These are phyloP conservation scores for Sebastes kiyomatsui DNA, from an alignment of 2,797 vertebrate genomes.

Conservation along the genomic window DNA sequence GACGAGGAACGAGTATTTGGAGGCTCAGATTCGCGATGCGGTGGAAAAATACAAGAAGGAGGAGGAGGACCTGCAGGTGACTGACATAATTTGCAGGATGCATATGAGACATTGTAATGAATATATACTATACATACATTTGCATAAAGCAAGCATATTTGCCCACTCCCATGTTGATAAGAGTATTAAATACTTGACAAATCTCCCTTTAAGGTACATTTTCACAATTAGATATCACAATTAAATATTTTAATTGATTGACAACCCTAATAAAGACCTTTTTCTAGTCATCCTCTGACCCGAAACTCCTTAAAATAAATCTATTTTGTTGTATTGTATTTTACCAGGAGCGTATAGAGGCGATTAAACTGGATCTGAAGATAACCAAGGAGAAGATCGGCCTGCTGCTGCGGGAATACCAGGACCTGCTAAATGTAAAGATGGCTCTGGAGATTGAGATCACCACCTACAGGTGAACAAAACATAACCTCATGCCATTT, in stretches of 20 bases:
- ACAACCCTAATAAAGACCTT: not conserved
- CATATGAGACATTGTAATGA: not conserved
- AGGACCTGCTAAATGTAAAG: constrained; percentile 84
- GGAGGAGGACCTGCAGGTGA: constrained; percentile 67
- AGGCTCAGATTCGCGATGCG: constrained; percentile 72
- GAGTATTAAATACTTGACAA: too few species aligned
- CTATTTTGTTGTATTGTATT: not conserved
- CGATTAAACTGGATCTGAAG: constrained; percentile 75
- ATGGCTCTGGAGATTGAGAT: constrained; percentile 87
- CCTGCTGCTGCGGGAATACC: constrained; percentile 83
- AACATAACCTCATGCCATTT: not conserved
- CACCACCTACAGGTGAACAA: constrained; percentile 82
- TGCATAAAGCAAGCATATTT: too few species aligned
- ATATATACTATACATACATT: not conserved
- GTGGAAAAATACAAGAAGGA: constrained; percentile 65
- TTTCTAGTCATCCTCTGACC: not conserved
- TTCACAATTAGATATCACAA: too few species aligned
- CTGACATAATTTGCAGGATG: not conserved
- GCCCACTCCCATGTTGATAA: too few species aligned
- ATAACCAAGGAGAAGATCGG: constrained; percentile 83
- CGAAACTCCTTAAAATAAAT: not conserved
- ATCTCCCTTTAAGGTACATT: too few species aligned
- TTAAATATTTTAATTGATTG: too few species aligned
- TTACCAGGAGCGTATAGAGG: constrained; percentile 72
- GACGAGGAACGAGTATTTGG: constrained; percentile 77